A percentile compares a stretch with the other conserved stretches of the same genome.
These are phyloP conservation scores for Eurytemora carolleeae DNA, from an alignment of 1,140 invertebrate genomes.

Conservation along the genomic window DNA sequence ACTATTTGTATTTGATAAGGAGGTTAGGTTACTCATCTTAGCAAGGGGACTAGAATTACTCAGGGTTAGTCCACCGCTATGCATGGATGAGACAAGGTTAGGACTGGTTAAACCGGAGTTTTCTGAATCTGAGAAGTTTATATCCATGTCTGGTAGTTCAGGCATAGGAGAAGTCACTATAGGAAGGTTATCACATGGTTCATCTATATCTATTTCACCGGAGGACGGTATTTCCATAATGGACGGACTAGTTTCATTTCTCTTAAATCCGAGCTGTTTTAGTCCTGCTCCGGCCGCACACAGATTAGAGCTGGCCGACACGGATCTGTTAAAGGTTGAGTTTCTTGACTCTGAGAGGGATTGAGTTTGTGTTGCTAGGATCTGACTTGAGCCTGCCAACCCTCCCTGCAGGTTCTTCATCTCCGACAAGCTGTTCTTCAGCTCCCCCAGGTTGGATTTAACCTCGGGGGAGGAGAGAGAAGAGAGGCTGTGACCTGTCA, in stretches of 20 bases:
- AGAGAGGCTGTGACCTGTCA: not conserved
- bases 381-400: not conserved
- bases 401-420: constrained; percentile 9
- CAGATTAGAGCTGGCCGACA: not conserved
- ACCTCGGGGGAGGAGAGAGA: not conserved
- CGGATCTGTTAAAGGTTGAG: not conserved
- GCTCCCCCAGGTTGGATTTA: constrained; percentile 4
- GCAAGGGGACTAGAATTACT: not conserved
- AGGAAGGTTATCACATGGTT: not conserved
- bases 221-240: not conserved
- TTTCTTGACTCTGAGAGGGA: not conserved
- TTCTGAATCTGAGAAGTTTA: not conserved
- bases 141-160: not conserved
- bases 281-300: not conserved
- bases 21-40: constrained; percentile 1
- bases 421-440: constrained; percentile 8
- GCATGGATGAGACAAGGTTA: constrained; percentile 13
- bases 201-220: not conserved
- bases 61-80: not conserved
- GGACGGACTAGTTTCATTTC: not conserved
- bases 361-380: not conserved
- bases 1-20: constrained; percentile 1
- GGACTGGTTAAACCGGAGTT: constrained; percentile 1
- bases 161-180: constrained; percentile 9
- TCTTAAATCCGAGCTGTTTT: not conserved